Conservation (phyloP, 2,113 vertebrate genomes). For the Megaceryle torquata region DNA sequence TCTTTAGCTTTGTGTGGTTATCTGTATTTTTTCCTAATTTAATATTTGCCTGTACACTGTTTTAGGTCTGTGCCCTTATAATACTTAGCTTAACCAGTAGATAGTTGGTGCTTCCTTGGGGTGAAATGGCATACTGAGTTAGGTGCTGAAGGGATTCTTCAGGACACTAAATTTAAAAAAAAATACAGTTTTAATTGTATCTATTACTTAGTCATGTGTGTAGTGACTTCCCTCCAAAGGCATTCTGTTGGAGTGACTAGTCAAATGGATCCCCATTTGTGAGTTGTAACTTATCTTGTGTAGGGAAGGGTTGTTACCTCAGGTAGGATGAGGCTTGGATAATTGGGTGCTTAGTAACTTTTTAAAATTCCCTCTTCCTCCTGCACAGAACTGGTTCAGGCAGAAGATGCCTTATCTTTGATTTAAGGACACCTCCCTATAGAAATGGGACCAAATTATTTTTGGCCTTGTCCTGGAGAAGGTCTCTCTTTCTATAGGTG, state of each 20-base stretch:
- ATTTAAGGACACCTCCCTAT: background rate
- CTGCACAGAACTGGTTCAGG: background rate
- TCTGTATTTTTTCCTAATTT: too few species aligned
- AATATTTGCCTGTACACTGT: background rate
- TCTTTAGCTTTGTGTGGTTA: accelerated
- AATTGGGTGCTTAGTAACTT: background rate
- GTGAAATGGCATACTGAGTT: background rate
- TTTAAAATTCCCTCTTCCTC: background rate
- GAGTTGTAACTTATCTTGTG: background rate
- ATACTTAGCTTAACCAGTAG: background rate
- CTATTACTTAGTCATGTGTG: accelerated
- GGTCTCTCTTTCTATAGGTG: accelerated
- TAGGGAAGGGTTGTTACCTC: background rate
- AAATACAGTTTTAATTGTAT: background rate
- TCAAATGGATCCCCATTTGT: background rate
- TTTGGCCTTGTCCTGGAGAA: background rate
- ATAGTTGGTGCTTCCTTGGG: background rate
- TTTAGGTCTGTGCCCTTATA: background rate
- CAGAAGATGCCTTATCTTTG: background rate
- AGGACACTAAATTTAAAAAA: background rate
- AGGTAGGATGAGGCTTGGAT: background rate
- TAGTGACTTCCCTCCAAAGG: background rate
- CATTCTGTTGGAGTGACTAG: background rate
- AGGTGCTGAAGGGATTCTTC: background rate
- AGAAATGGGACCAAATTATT: background rate